Percentiles rank a stretch among this genome's conserved stretches.
phyloP scores from a whole-genome alignment of 37 sponge, comb jelly and placozoan species.

The Bolinopsis microptera region DNA sequence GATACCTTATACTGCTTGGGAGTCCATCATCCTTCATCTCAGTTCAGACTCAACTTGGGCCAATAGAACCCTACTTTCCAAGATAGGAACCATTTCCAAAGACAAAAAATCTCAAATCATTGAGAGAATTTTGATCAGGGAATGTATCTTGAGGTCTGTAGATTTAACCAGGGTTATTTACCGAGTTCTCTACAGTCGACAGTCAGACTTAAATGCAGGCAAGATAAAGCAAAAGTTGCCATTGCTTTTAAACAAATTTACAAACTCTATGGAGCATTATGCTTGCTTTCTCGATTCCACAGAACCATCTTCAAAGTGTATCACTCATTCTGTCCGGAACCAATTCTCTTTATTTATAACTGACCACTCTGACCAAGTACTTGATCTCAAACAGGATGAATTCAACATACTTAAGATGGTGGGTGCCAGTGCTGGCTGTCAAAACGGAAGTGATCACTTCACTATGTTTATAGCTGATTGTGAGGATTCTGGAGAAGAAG shows the following conservation, averaged over 20 bases:
- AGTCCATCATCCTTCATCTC: neutral
- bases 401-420: neutral
- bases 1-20: constrained; percentile 8
- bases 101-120: neutral
- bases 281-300: neutral
- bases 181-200: neutral
- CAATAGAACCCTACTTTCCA: neutral
- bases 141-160: neutral
- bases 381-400: neutral
- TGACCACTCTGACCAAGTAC: neutral
- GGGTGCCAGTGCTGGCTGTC: neutral
- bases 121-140: neutral
- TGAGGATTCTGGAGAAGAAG: too few species aligned
- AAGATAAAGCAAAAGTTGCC: neutral
- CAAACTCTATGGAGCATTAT: neutral
- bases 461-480: neutral
- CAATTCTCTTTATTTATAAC: neutral
- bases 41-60: neutral
- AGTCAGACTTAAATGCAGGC: neutral
- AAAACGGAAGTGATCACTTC: too few species aligned
- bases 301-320: neutral
- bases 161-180: neutral
- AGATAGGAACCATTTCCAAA: neutral
- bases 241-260: neutral
- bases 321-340: neutral